These are phyloP conservation scores for Anabas testudineus DNA, from an alignment of 2,797 vertebrate genomes.

Conservation along the genomic window DNA sequence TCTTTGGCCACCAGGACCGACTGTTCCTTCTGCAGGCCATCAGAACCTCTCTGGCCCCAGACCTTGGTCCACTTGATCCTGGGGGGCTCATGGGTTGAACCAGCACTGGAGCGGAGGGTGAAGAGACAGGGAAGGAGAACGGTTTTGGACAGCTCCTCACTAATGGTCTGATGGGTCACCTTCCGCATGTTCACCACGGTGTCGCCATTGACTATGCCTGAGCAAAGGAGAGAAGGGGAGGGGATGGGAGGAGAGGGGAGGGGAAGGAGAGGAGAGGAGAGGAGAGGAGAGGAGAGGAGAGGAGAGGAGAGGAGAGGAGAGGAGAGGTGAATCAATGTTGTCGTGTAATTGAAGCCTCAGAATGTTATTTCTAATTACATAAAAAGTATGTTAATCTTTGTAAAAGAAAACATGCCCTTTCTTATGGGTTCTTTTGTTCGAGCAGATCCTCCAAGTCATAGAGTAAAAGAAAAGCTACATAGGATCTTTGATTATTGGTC, in stretches of 20 bases:
- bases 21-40: constrained; percentile 87
- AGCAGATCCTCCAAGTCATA: constrained; percentile 21
- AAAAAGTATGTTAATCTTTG: constrained; percentile 45
- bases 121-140: constrained; percentile 94
- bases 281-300: constrained; percentile 6
- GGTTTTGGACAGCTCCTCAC: constrained; percentile 88
- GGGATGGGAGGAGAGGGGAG: constrained; percentile 13
- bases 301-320: constrained; percentile 10
- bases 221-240: constrained; percentile 1
- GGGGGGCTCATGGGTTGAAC: constrained; percentile 84
- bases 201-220: constrained; percentile 80
- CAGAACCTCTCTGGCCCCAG: constrained; percentile 86
- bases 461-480: constrained; percentile 25
- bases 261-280: constrained; percentile 8
- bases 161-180: constrained; percentile 86
- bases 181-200: constrained; percentile 91
- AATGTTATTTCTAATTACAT: constrained; percentile 34
- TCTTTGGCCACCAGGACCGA: constrained; percentile 95
- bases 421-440: constrained; percentile 30
- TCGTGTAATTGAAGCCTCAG: constrained; percentile 35
- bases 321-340: constrained; percentile 18
- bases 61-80: constrained; percentile 98
- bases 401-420: constrained; percentile 26
- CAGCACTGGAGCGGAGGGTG: constrained; percentile 79
- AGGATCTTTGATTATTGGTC: constrained; percentile 58